Base-by-base conservation (phyloP, 2,113 vertebrate species). In the Microcebus tavaratra region DNA sequence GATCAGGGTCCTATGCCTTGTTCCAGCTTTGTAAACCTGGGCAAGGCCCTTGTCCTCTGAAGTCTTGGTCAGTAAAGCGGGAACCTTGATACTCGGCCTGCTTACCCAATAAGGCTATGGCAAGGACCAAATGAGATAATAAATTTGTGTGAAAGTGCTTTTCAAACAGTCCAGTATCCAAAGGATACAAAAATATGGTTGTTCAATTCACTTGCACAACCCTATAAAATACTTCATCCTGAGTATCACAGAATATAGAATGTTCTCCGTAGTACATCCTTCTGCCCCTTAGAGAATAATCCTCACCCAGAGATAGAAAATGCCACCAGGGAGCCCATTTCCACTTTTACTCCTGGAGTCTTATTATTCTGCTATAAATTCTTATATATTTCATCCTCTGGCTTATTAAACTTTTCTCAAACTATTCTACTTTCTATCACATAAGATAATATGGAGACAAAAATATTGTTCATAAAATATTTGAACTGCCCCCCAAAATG, bases 361-460 rank as follows among this genome's bases (percentile, higher is more conserved):
- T 4, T 8, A 18, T 70, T 82, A 82, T 84, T 78, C n/a, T 21
- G 9, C 25, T 53, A 34, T 27, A 73, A 67, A 89, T 72, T 39
- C 63, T 70, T 67, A 36, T 67, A 34, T 50, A 55, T 67, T 91
- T 67, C 57, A 83, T 42, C 42, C 36, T 80, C 25, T 65, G 55
- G 17, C 86, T 79, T 79, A 29, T 23, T 61, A 87, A 75, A 50
- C 29, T 83, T 59, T 53, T 91, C 45, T 95, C 82, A 75, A 48
- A 57, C 39, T 73, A n/a, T 45, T 82, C 20, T 85, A 39, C 67
- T 73, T 88, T 88, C n/a, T 95, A 18, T 68, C 57, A 73, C 20
- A 75, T 67, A 83, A 95, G 79, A 70, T 76, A 65, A 34, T 34
- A 91, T 50, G 68, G 86, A 82, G 36, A 23, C 80, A 92, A 94